Evolutionary conservation across 2,113 vertebrate species (phyloP).

Genomic region (Argyrosomus japonicus): DNA sequence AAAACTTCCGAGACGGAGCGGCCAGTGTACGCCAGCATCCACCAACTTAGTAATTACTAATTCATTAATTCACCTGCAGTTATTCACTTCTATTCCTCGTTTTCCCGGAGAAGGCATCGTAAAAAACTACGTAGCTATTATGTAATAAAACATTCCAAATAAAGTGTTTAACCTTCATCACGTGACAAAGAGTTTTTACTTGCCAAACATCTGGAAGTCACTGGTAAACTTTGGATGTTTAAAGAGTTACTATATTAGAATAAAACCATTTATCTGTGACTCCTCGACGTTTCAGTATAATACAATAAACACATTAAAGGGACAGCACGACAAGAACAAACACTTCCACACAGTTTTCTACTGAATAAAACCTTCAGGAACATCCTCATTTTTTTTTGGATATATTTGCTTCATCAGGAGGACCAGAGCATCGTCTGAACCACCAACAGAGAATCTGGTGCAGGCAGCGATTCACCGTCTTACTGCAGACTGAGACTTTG

Average conservation of each 20-base stretch:
- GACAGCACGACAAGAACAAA: background rate
- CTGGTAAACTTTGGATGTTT: background rate
- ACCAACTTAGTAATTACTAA: too few relatives aligned
- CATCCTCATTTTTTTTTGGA: background rate
- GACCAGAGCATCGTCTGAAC: background rate
- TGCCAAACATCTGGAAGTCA: background rate
- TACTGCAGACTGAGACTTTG: background rate
- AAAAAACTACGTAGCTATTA: background rate
- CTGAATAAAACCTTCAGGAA: background rate
- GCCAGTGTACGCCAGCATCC: too few relatives aligned
- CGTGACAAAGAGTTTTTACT: background rate
- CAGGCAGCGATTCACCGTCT: background rate
- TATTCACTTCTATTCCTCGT: too few relatives aligned
- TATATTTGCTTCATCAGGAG: background rate
- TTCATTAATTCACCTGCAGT: background rate
- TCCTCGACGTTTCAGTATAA: background rate
- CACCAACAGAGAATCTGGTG: background rate
- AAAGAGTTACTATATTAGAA: background rate
- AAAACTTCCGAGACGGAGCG: too few relatives aligned
- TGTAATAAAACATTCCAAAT: background rate
- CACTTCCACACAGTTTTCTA: background rate
- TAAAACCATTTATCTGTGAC: background rate
- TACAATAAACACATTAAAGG: background rate
- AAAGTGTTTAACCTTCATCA: background rate
- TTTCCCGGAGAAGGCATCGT: too few relatives aligned